phyloP scores from a whole-genome alignment of 2,888 invertebrate species.

The Saturnia pavonia region DNA sequence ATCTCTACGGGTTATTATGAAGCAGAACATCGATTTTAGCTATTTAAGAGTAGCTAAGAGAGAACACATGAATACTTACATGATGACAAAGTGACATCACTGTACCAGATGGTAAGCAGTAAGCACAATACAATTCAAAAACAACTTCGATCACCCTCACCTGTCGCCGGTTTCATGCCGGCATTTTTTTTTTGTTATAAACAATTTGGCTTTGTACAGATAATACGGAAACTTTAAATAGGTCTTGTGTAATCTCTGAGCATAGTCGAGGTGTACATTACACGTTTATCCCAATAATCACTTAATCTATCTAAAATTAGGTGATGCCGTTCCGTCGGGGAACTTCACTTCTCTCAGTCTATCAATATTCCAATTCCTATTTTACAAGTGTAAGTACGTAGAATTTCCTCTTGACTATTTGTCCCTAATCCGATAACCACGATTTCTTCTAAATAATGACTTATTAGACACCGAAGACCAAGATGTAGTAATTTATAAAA shows the following conservation, averaged over 20 bases:
- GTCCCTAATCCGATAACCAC: neutral
- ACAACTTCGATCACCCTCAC: too few species aligned
- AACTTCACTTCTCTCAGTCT: neutral
- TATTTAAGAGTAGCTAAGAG: too few species aligned
- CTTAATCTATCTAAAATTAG: slow-evolving; percentile 9
- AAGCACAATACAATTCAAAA: too few species aligned
- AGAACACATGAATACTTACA: too few species aligned
- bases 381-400: neutral
- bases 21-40: neutral
- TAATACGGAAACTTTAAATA: neutral
- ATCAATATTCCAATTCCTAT: neutral
- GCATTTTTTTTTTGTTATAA: neutral
- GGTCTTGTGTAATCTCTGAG: neutral
- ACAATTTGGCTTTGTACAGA: neutral
- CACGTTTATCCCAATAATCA: neutral
- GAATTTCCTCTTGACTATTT: neutral
- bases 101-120: too few species aligned
- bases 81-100: too few species aligned
- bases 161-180: too few species aligned
- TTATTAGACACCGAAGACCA: neutral
- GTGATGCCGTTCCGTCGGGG: neutral
- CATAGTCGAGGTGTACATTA: neutral
- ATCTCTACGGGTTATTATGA: neutral
- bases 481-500: neutral
- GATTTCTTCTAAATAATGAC: neutral